Evolutionary conservation across 2,888 invertebrate genomes (phyloP).

Genomic region (Chrysolina americana): DNA sequence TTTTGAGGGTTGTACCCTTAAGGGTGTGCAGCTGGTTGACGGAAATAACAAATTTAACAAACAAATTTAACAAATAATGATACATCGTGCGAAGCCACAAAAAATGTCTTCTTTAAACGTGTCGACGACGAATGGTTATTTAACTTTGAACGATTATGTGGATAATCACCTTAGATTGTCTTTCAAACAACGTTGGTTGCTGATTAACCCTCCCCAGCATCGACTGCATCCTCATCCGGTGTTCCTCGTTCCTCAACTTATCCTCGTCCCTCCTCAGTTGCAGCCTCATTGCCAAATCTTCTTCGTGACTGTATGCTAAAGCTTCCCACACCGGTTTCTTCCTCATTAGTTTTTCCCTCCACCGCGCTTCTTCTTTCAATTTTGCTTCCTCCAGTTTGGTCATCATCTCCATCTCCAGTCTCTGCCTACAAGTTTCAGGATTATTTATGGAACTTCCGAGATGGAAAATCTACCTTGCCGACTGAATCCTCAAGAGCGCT

Average conservation of each 20-base stretch:
- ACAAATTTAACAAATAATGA: no score
- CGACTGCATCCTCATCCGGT: conserved; percentile 79
- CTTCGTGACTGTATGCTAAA: conserved; percentile 77
- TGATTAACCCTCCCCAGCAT: conserved; percentile 80
- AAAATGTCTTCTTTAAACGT: no score
- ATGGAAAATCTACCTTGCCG: conserved; percentile 69
- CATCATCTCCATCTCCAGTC: conserved; percentile 76
- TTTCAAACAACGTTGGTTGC: conserved; percentile 80
- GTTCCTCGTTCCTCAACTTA: conserved; percentile 77
- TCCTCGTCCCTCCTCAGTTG: conserved; percentile 80
- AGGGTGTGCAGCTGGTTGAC: no score
- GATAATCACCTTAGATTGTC: conserved; percentile 75
- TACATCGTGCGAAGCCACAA: no score
- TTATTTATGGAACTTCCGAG: not conserved
- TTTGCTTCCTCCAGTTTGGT: conserved; percentile 75
- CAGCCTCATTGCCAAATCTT: conserved; percentile 78
- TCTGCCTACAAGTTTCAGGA: conserved; percentile 67
- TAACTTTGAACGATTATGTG: no score
- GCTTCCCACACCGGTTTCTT: conserved; percentile 81
- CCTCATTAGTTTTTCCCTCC: conserved; percentile 75
- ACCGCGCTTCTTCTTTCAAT: conserved; percentile 73
- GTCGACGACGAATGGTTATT: not conserved
- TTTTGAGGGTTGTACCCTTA: no score
- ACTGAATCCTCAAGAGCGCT: conserved; percentile 77
- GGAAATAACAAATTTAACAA: no score